Conservation (phyloP, 1,140 invertebrate species). For the Harpegnathos saltator region DNA sequence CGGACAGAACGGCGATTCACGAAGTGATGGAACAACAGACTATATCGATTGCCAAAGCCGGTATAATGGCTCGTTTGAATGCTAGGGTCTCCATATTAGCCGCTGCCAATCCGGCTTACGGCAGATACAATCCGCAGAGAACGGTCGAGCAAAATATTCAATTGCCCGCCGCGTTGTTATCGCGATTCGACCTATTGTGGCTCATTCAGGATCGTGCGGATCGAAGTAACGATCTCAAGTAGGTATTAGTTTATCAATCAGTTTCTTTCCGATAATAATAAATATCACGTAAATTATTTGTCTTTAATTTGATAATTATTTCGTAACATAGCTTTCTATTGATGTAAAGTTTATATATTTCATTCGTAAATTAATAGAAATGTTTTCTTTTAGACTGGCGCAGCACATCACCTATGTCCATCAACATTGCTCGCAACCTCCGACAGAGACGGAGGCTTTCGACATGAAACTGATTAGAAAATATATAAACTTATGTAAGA, state of each 20-base stretch:
- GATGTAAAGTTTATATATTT: conserved; percentile 6
- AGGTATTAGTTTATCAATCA: conserved; percentile 54
- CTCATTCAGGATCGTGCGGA: conserved; percentile 98
- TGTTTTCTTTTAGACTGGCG: conserved; percentile 90
- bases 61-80: conserved; percentile 99
- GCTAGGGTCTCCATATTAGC: conserved; percentile 98
- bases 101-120: conserved; percentile 99
- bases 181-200: conserved; percentile 99
- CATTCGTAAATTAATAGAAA: conserved; percentile 14
- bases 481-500: conserved; percentile 97
- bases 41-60: conserved; percentile 99
- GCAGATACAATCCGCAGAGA: conserved; percentile 98
- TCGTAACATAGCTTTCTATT: too few relatives aligned
- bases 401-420: conserved; percentile 99
- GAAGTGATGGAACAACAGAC: conserved; percentile 99
- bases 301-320: conserved; percentile 27
- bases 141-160: conserved; percentile 99
- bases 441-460: conserved; percentile 90
- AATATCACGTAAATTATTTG: neutral
- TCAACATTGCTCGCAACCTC: conserved; percentile 95
- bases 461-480: conserved; percentile 97
- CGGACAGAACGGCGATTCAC: conserved; percentile 98
- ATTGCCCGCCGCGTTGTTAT: conserved; percentile 98
- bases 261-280: conserved; percentile 3
- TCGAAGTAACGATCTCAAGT: conserved; percentile 95